Conservation (phyloP, 2,888 invertebrate genomes). For the Drosophila glabriapex region DNA sequence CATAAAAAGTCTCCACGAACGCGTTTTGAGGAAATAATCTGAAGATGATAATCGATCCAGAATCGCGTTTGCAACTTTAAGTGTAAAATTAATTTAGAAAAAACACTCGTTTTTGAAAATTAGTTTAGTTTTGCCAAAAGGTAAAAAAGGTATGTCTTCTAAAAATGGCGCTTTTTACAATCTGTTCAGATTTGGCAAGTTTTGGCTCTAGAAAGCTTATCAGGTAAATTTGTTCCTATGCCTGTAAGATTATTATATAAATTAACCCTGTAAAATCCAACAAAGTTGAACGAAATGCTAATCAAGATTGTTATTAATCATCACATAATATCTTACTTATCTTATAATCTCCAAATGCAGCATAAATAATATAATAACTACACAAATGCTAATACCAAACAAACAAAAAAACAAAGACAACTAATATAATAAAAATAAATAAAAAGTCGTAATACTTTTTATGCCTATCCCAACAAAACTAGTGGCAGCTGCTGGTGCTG, state of each 20-base stretch:
- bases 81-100: too few species aligned
- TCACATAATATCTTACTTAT: neutral
- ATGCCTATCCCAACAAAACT: slow-evolving; percentile 17
- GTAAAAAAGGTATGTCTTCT: neutral
- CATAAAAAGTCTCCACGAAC: neutral
- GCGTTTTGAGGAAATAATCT: neutral
- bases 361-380: neutral
- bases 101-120: neutral
- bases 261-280: neutral
- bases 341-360: neutral
- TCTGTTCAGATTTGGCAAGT: neutral
- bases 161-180: neutral
- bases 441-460: neutral
- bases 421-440: neutral
- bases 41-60: neutral
- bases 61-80: neutral
- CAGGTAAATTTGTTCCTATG: neutral
- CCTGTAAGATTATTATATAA: neutral
- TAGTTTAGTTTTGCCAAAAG: accelerated
- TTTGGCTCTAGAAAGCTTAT: neutral
- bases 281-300: neutral
- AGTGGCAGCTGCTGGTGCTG: slow-evolving; percentile 29
- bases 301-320: neutral
- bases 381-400: neutral
- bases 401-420: neutral